Evolutionary conservation across 2,113 vertebrate species (phyloP).

Genomic region (Alouatta palliata): DNA sequence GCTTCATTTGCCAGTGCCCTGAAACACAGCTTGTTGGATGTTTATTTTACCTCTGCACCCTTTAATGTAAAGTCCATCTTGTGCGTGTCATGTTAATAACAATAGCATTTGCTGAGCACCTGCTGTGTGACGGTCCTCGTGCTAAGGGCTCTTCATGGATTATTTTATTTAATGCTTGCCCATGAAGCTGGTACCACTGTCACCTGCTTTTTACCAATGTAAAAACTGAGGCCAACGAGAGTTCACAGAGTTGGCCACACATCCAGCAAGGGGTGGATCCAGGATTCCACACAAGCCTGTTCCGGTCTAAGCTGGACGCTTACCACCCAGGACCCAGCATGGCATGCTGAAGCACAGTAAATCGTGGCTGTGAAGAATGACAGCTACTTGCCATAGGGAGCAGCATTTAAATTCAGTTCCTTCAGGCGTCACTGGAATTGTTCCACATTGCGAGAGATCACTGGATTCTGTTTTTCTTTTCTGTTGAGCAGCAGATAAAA

Average conservation of each 20-base stretch:
- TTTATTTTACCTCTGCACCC: background rate
- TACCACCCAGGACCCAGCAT: background rate
- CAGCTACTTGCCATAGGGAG: background rate
- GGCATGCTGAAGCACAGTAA: background rate
- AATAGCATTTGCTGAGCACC: background rate
- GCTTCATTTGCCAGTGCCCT: rapidly evolving
- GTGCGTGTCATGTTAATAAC: background rate
- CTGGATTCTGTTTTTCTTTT: background rate
- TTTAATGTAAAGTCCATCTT: background rate
- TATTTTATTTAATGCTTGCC: background rate
- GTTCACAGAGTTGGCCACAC: background rate
- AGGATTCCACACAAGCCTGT: no score
- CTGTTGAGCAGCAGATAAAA: background rate
- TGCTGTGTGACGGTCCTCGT: background rate
- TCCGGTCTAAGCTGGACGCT: no score
- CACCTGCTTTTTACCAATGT: background rate
- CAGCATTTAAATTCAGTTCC: background rate
- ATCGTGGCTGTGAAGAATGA: background rate
- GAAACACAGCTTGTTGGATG: background rate
- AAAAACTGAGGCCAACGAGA: background rate
- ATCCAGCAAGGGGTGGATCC: background rate
- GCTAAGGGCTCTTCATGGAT: no score
- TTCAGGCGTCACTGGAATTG: background rate
- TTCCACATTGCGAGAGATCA: background rate
- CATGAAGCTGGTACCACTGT: background rate